phyloP scores from a whole-genome alignment of 2,113 vertebrate genomes.

The Anser cygnoides region DNA sequence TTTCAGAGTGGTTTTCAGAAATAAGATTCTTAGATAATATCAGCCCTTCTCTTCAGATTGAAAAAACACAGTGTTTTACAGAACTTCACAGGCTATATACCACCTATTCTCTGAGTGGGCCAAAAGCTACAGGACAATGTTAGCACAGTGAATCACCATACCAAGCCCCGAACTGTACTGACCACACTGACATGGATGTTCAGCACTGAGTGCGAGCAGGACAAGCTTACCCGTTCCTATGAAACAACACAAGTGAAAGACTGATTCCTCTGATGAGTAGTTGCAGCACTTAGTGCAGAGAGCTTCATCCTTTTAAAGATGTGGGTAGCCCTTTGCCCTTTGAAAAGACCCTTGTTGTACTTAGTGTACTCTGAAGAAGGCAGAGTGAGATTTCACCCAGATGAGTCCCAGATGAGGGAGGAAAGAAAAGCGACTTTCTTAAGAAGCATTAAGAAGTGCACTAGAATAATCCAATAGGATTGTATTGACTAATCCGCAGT shows the following conservation, averaged over 20 bases:
- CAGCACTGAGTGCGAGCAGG: neutral
- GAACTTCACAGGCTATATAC: neutral
- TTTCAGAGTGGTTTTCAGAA: neutral
- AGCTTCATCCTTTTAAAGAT: neutral
- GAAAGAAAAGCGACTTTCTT: neutral
- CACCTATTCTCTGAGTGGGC: neutral
- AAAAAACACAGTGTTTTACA: neutral
- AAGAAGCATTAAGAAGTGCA: neutral
- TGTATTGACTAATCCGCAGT: neutral
- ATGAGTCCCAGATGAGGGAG: neutral
- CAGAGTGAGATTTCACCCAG: neutral
- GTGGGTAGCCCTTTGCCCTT: neutral
- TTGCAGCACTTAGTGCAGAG: neutral
- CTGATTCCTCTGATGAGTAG: neutral
- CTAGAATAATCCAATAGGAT: neutral
- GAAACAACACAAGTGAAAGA: neutral
- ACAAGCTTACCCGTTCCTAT: neutral
- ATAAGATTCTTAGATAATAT: neutral
- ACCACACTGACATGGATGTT: neutral
- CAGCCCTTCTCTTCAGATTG: neutral
- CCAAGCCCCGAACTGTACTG: neutral
- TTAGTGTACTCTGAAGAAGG: neutral
- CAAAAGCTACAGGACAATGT: neutral
- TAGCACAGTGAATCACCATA: neutral
- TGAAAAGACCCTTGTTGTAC: neutral